Base-by-base conservation (phyloP, 2,888 invertebrate species). In the Steinernema hermaphroditum region DNA sequence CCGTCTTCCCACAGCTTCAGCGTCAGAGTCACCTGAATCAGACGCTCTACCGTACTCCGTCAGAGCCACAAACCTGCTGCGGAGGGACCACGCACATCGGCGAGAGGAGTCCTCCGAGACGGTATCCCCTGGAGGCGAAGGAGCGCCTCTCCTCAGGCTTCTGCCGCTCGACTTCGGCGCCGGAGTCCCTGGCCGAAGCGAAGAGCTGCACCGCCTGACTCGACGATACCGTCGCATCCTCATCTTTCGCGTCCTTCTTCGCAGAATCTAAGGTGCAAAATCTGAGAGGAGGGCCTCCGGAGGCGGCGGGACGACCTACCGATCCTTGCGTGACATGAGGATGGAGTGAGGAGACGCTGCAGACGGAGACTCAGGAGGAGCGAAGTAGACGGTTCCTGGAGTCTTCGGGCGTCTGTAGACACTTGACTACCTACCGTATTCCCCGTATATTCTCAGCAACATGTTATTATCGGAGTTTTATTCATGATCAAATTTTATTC, bases 1-100 rank as follows among this genome's bases (percentile, higher is more conserved):
- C 98, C 98, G 87, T 94, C 93, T 81, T 92, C 92, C 93, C 95
- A 98, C 76, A 98, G 88, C 80, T 93, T 92, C 75, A 96, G 89
- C 0, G 91, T 90, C 2, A 93, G 91, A 19, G 68, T 50, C 12
- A 50, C 50, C 50, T 50, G 24, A 22, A 22, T 4, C n/a, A 46
- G n/a, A 2, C 2, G 14, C 2, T 46, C 24, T 22, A 4, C 9
- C 12, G 9, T 22, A 22, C 12, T 50, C 50, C 2, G 24, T 22
- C 1, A 6, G 12, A 19, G 12, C 2, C 12, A 50, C 2, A 22
- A 4, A 50, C 50, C 24, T 50, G 6, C 6, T 50, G 22, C 24
- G 50, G 50, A 22, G 50, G n/a, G 22, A 50, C 50, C n/a, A 50
- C 50, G 12, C n/a, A 9, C 1, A 22, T 9, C 2, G 50, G 50